Evolutionary conservation across 1,140 invertebrate genomes (phyloP), one percentile per base, ranked within the genome.

Genomic region (Brachionus koreanus): DNA sequence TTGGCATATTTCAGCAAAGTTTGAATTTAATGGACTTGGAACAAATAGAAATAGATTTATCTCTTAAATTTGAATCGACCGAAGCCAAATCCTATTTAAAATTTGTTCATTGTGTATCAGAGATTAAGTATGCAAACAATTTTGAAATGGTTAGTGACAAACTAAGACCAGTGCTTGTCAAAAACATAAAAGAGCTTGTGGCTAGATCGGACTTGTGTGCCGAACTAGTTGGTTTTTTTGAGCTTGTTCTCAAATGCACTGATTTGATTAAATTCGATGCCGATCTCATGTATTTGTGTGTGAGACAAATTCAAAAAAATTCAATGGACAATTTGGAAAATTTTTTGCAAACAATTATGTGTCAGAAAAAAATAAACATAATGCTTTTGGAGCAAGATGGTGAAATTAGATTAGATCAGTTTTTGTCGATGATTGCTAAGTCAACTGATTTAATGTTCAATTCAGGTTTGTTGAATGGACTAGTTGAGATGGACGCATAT

Each of bases 11-110:
- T 29, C 69, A 74, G 25, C 39, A 74, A 25, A 74, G 39, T 29
- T 43, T 74, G 10, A 74, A 74, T 46, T 13, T 74, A 49, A 74
- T 74, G 19, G 69, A 74, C 25, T 39, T 74, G n/a, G 39, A 74
- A 19, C 39, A 46, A 25, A 25, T 74, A 25, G 69, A 74, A 19
- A 19, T 37, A n/a, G 65, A 69, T 16, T 39, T 69, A 7, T 19
- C 33, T 12, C 5, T 19, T 1, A 19, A 42, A 10, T 42, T 69
- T 0, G 65, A 69, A 9, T 5, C 35, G 4, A 33, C 5, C 35
- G 3, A 69, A n/a, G 65, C 65, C n/a, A 9, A n/a, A n/a, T 7
- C n/a, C 6, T 69, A 69, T 39, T 16, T 69, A 1, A 33, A 69
- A 5, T 69, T 69, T 69, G 13, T 69, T n/a, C 29, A 37, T 1